Conservation (phyloP, 2,797 vertebrate genomes). For the Benthosema pterotum region DNA sequence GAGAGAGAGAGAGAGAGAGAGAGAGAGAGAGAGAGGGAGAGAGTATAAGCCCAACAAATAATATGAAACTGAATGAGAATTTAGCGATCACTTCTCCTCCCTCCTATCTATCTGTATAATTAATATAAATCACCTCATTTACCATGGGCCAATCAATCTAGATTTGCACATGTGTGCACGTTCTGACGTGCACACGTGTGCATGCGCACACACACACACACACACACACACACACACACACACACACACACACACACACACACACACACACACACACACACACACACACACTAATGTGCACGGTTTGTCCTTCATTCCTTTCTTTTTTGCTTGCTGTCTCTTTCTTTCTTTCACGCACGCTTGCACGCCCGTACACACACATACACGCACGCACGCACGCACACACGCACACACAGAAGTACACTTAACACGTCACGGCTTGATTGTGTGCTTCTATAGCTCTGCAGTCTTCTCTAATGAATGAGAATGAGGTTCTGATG, state of each 20-base stretch:
- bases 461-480: slow-evolving; percentile 65
- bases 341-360: not conserved
- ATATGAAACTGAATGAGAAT: slow-evolving; percentile 45
- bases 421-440: slow-evolving; percentile 54
- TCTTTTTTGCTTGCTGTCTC: too few species aligned
- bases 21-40: too few species aligned
- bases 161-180: slow-evolving; percentile 38
- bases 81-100: slow-evolving; percentile 62
- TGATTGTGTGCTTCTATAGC: slow-evolving; percentile 64
- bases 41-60: too few species aligned
- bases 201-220: slow-evolving; percentile 5
- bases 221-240: slow-evolving; percentile 1
- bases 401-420: slow-evolving; percentile 9
- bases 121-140: slow-evolving; percentile 77
- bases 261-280: slow-evolving; percentile 3
- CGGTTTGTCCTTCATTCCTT: too few species aligned
- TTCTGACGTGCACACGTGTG: not conserved
- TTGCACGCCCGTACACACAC: not conserved
- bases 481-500: slow-evolving; percentile 59
- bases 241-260: slow-evolving; percentile 8
- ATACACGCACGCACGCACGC: not conserved
- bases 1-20: too few species aligned
- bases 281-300: too few species aligned
- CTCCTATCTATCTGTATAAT: slow-evolving; percentile 65
- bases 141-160: slow-evolving; percentile 68